These are phyloP conservation scores for Ceratotherium simum DNA, from an alignment of 2,113 vertebrate species.

Conservation along the genomic window DNA sequence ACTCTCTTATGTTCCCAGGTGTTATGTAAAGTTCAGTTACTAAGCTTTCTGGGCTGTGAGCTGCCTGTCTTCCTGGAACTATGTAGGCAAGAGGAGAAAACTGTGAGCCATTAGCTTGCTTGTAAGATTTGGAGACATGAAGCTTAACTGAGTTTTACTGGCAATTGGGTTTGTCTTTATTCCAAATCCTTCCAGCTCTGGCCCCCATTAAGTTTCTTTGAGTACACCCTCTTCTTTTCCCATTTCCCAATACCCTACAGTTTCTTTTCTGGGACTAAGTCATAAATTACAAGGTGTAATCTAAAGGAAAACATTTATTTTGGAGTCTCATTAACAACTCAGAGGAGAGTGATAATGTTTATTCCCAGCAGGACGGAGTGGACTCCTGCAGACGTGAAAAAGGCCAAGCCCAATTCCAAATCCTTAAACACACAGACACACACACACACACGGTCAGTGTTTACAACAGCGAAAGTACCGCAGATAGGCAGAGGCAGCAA, in stretches of 20 bases:
- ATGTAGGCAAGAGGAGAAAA: conserved; percentile 21
- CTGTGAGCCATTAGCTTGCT: conserved; percentile 57
- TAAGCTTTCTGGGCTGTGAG: conserved; percentile 29
- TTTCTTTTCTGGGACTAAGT: conserved; percentile 68
- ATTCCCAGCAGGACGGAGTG: conserved; percentile 10
- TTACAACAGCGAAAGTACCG: conserved; percentile 20
- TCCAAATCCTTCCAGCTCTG: conserved; percentile 69
- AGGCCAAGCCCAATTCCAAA: conserved; percentile 32
- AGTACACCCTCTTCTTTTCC: conserved; percentile 38
- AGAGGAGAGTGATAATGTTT: conserved; percentile 68
- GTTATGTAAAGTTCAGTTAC: conserved; percentile 72
- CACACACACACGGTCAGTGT: neutral
- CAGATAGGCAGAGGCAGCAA: conserved; percentile 16
- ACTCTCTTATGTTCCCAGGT: conserved; percentile 62
- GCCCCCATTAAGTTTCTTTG: conserved; percentile 57
- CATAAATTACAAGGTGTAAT: conserved; percentile 75
- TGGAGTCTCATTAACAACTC: conserved; percentile 74
- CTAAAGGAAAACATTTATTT: conserved; percentile 79
- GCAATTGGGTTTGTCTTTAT: conserved; percentile 68
- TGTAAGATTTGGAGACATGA: conserved; percentile 54
- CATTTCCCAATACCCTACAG: conserved; percentile 69
- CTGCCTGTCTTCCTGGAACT: conserved; percentile 72
- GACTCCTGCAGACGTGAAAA: conserved; percentile 36
- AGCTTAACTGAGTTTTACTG: conserved; percentile 60
- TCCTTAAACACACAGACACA: conserved; percentile 2